Conservation (phyloP, 2,888 invertebrate genomes). For the Matsumyia berberina region DNA sequence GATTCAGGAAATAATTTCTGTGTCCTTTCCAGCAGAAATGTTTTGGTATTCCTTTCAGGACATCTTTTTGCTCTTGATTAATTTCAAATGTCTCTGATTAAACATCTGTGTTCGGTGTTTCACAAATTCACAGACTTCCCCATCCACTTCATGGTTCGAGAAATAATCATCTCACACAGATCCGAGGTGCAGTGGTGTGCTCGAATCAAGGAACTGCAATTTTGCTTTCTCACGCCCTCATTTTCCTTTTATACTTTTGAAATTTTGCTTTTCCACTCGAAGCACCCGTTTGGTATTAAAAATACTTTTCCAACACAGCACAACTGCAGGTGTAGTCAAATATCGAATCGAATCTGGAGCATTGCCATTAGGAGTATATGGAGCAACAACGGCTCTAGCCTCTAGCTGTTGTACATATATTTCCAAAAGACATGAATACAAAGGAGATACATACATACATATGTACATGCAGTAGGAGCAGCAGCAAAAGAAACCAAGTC, state of each 20-base stretch:
- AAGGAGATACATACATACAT: constrained; percentile 7
- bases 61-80: constrained; percentile 48
- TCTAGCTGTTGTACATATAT: constrained; percentile 49
- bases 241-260: constrained; percentile 37
- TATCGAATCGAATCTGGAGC: constrained; percentile 61
- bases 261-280: constrained; percentile 16
- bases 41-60: constrained; percentile 2
- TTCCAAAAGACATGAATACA: constrained; percentile 44
- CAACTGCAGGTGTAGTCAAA: constrained; percentile 55
- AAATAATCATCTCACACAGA: constrained; percentile 51
- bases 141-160: constrained; percentile 18
- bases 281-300: constrained; percentile 5
- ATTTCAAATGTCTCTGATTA: constrained; percentile 64
- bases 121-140: constrained; percentile 41
- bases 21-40: constrained; percentile 12
- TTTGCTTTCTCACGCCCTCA: constrained; percentile 50
- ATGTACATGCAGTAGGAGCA: constrained; percentile 5
- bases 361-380: constrained; percentile 55
- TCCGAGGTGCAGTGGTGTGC: not conserved
- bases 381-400: constrained; percentile 28
- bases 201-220: constrained; percentile 23
- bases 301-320: constrained; percentile 7
- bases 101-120: constrained; percentile 63
- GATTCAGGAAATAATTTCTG: constrained; percentile 12
- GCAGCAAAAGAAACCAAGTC: constrained; percentile 59